Percentiles rank a stretch among this genome's conserved stretches.
These are phyloP conservation scores for Coptodon bakossiorum DNA, from an alignment of 2,113 vertebrate genomes.

Conservation along the genomic window DNA sequence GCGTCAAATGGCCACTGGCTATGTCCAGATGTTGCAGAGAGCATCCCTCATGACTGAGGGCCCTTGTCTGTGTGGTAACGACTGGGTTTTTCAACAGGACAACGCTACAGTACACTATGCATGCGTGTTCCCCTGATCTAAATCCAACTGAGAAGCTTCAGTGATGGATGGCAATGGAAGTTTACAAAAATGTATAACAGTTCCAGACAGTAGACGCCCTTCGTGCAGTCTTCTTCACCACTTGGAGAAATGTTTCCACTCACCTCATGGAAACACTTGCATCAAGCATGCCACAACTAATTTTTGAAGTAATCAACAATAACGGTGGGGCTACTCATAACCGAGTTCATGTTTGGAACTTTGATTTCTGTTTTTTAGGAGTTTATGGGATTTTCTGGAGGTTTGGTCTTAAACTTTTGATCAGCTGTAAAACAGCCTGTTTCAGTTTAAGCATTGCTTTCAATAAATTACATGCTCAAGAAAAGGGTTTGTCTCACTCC, in stretches of 20 bases:
- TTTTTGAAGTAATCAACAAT: background rate
- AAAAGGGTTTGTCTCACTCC: background rate
- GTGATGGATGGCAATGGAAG: background rate
- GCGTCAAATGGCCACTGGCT: fast-evolving
- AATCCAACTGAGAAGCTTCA: background rate
- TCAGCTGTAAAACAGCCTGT: background rate
- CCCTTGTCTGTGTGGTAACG: background rate
- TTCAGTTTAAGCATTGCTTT: background rate
- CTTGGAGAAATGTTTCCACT: background rate
- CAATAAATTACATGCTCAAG: background rate
- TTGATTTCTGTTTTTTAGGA: background rate
- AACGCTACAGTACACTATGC: background rate
- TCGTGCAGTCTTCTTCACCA: background rate
- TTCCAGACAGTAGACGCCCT: background rate
- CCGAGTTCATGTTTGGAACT: background rate
- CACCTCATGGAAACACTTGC: background rate
- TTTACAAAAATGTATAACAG: background rate
- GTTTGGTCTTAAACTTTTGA: background rate
- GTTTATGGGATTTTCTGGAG: background rate
- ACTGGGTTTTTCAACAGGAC: background rate
- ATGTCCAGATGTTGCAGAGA: background rate
- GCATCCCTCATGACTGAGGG: background rate
- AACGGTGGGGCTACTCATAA: background rate
- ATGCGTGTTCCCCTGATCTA: background rate
- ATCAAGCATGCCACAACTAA: background rate